Evolutionary conservation across 2,888 invertebrate genomes (phyloP).

Genomic region (Cylindroiulus punctatus): DNA sequence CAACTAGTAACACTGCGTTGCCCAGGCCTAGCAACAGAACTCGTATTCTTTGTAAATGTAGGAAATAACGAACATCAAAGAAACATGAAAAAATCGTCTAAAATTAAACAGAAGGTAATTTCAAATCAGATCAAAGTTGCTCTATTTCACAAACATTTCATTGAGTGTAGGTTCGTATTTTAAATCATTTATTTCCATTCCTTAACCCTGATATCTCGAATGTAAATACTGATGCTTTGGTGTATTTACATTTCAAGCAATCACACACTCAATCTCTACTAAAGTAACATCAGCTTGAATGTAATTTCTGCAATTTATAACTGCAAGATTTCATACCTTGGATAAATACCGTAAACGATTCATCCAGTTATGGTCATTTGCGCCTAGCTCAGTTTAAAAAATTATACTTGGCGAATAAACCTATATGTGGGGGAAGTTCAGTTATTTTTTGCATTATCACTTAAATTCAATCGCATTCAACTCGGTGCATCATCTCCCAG

Average conservation of each 20-base stretch:
- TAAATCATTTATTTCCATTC: not conserved
- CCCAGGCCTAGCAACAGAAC: slow-evolving; percentile 4
- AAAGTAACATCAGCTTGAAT: not conserved
- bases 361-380: too few species aligned
- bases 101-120: not conserved
- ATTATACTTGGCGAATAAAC: too few species aligned
- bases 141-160: not conserved
- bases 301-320: not conserved
- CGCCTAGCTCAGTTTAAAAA: too few species aligned
- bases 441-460: too few species aligned
- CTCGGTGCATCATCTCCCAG: too few species aligned
- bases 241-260: not conserved
- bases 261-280: not conserved
- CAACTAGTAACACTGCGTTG: not conserved
- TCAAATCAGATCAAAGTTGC: not conserved
- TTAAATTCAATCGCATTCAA: too few species aligned
- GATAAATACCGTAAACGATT: too few species aligned
- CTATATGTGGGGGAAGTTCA: too few species aligned
- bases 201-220: not conserved
- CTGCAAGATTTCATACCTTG: too few species aligned
- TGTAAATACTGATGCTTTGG: not conserved
- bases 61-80: not conserved
- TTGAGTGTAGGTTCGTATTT: not conserved
- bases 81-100: not conserved
- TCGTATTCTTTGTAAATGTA: not conserved